Evolutionary conservation across 2,797 vertebrate genomes (phyloP).

Genomic region (Cynopterus sphinx): DNA sequence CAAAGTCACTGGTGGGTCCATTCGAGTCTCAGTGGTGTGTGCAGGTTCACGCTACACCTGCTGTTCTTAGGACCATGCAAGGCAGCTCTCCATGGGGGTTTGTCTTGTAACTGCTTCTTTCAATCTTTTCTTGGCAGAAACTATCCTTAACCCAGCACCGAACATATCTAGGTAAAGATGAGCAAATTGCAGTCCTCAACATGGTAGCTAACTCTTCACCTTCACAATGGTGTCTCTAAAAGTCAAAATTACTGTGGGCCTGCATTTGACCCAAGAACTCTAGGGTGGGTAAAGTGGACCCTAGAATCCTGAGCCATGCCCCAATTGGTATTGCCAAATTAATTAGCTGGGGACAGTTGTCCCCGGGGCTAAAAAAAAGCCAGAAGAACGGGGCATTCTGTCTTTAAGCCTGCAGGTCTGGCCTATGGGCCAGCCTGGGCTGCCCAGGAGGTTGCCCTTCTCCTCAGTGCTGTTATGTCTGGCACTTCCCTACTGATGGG

Average conservation of each 20-base stretch:
- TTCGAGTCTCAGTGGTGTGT: neutral
- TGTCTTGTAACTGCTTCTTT: neutral
- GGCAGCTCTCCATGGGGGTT: neutral
- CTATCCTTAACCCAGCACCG: neutral
- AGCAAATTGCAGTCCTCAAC: neutral
- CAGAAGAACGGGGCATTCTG: neutral
- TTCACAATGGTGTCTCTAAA: neutral
- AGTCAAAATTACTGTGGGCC: neutral
- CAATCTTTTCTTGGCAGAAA: neutral
- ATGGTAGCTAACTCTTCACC: neutral
- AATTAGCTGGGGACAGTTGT: neutral
- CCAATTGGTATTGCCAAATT: neutral
- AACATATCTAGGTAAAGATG: neutral
- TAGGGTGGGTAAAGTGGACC: neutral
- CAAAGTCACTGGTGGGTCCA: neutral
- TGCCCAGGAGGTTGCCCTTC: neutral
- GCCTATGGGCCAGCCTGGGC: neutral
- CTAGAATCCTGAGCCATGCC: neutral
- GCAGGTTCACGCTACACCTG: neutral
- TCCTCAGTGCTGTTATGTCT: neutral
- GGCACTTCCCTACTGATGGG: neutral
- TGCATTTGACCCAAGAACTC: neutral
- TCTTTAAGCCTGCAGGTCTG: neutral
- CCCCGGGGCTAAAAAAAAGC: neutral
- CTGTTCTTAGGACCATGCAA: neutral